Percentiles rank a stretch among this genome's conserved stretches.
These are phyloP conservation scores for Drosophila neotestacea DNA, from an alignment of 2,888 invertebrate genomes.

Conservation along the genomic window DNA sequence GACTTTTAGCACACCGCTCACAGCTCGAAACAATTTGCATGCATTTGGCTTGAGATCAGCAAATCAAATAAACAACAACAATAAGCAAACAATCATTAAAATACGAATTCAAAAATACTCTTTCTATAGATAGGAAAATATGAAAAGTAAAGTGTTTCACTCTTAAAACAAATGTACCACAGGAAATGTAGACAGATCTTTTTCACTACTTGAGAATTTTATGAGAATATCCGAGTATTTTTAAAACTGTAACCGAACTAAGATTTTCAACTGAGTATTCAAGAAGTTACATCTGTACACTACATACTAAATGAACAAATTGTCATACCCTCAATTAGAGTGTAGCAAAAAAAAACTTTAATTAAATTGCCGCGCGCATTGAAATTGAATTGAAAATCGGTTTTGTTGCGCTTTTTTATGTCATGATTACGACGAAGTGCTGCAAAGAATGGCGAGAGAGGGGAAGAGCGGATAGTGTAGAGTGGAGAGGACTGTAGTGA, in stretches of 20 bases:
- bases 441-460: background rate
- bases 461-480: background rate
- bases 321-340: constrained; percentile 4
- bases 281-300: background rate
- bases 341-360: constrained; percentile 52
- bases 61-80: constrained; percentile 44
- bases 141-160: too few species aligned
- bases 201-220: too few species aligned
- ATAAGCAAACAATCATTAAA: background rate
- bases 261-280: background rate
- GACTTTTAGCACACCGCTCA: constrained; percentile 68
- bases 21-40: constrained; percentile 54
- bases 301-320: background rate
- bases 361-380: constrained; percentile 76
- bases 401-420: constrained; percentile 82
- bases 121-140: background rate
- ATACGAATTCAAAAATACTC: background rate
- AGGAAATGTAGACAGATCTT: too few species aligned
- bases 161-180: background rate
- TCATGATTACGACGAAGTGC: constrained; percentile 71
- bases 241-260: background rate
- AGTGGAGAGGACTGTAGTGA: too few species aligned
- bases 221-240: background rate
- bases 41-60: constrained; percentile 55
- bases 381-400: constrained; percentile 80